Evolutionary conservation across 2,888 invertebrate genomes (phyloP).

Genomic region (Norana najaformis): DNA sequence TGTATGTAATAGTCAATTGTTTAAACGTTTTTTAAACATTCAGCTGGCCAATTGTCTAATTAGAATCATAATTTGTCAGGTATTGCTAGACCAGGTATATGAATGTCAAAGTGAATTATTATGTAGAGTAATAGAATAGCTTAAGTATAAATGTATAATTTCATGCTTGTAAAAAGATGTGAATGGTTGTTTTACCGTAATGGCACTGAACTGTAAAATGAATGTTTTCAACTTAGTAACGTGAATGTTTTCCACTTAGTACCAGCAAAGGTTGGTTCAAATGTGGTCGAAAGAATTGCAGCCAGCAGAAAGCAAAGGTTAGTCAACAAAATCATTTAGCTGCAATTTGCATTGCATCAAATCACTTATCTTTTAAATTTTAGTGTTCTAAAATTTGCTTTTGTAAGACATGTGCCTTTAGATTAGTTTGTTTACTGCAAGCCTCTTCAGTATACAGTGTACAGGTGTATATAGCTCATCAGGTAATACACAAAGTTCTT

Average conservation of each 20-base stretch:
- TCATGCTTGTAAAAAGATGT: neutral
- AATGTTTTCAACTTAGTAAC: neutral
- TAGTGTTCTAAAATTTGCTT: neutral
- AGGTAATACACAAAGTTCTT: too few relatives aligned
- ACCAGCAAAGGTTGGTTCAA: conserved; percentile 54
- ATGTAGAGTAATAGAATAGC: too few relatives aligned
- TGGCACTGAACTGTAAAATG: neutral
- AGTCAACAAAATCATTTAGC: neutral
- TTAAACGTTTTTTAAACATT: too few relatives aligned
- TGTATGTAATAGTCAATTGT: too few relatives aligned
- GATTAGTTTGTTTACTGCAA: neutral
- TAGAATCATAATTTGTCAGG: too few relatives aligned
- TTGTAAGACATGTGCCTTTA: too few relatives aligned
- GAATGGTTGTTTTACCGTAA: neutral
- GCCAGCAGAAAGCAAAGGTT: conserved; percentile 54
- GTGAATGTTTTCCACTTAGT: conserved; percentile 38
- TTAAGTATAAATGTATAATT: too few relatives aligned
- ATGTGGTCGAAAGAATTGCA: conserved; percentile 58
- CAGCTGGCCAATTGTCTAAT: too few relatives aligned
- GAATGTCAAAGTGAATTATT: too few relatives aligned
- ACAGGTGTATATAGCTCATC: too few relatives aligned
- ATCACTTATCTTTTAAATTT: neutral
- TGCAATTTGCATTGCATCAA: neutral
- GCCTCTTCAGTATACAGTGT: too few relatives aligned
- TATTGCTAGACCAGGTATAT: too few relatives aligned